Conservation (phyloP, 2,797 vertebrate genomes). For the Crenuchus spilurus region DNA sequence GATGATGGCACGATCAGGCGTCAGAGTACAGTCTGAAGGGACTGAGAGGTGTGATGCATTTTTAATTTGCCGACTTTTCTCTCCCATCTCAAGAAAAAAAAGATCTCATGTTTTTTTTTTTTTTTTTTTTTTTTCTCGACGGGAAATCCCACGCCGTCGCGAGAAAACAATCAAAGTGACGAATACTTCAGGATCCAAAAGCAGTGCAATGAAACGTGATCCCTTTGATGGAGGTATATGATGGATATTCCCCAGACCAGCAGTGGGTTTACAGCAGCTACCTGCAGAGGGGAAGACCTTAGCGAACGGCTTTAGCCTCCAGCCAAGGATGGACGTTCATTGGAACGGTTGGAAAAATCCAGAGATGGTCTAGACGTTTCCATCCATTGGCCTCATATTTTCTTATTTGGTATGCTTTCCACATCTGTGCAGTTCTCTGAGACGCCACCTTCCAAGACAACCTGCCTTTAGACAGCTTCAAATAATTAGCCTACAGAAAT, state of each 20-base stretch:
- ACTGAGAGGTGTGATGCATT: constrained; percentile 50
- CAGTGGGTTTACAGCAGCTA: constrained; percentile 23
- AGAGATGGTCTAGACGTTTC: not conserved
- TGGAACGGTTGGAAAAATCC: not conserved
- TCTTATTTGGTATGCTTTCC: constrained; percentile 33
- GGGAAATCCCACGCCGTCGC: constrained; percentile 53
- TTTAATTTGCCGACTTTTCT: constrained; percentile 53
- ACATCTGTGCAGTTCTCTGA: constrained; percentile 12
- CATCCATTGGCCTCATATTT: not conserved
- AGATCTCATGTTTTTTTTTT: not conserved
- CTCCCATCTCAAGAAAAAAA: not conserved
- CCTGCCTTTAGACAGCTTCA: constrained; percentile 59
- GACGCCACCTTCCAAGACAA: constrained; percentile 25
- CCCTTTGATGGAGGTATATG: constrained; percentile 51
- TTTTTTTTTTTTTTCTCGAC: not conserved
- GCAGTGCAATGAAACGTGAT: constrained; percentile 24
- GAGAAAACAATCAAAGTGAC: constrained; percentile 63
- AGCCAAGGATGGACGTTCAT: not conserved
- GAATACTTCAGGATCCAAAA: constrained; percentile 45
- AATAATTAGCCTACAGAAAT: constrained; percentile 67
- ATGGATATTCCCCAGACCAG: constrained; percentile 55
- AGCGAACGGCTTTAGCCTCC: not conserved
- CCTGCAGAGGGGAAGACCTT: constrained; percentile 34
- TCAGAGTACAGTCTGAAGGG: constrained; percentile 42
- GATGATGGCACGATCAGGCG: constrained; percentile 40